phyloP scores from a whole-genome alignment of 2,113 vertebrate species.

The Riparia riparia region DNA sequence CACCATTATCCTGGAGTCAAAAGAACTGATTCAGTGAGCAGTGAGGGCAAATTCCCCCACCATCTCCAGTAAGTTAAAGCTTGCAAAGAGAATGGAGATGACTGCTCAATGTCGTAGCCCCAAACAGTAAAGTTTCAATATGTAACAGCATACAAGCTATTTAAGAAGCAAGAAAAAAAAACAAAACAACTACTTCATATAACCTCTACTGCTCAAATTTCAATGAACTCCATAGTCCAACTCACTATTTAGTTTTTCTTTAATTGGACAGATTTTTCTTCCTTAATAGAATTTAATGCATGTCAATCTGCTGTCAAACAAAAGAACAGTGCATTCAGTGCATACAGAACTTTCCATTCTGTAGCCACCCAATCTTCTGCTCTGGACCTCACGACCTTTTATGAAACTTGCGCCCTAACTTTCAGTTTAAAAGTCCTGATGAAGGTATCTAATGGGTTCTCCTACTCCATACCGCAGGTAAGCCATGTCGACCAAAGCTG shows the following conservation, averaged over 20 bases:
- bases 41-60: not conserved
- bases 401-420: not conserved
- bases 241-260: not conserved
- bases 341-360: not conserved
- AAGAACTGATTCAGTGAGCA: not conserved
- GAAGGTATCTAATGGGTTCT: not conserved
- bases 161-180: not conserved
- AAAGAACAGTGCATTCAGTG: accelerated
- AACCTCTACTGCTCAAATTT: not conserved
- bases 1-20: not conserved
- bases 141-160: not conserved
- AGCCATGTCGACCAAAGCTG: not conserved
- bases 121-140: not conserved
- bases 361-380: not conserved
- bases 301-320: not conserved
- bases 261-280: not conserved
- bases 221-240: not conserved
- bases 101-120: not conserved
- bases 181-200: not conserved
- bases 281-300: not conserved
- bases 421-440: not conserved
- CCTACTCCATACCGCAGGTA: not conserved
- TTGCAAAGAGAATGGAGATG: not conserved
- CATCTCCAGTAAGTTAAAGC: not conserved
- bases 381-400: not conserved